phyloP scores from a whole-genome alignment of 1,140 invertebrate genomes.

The Dinoponera quadriceps region DNA sequence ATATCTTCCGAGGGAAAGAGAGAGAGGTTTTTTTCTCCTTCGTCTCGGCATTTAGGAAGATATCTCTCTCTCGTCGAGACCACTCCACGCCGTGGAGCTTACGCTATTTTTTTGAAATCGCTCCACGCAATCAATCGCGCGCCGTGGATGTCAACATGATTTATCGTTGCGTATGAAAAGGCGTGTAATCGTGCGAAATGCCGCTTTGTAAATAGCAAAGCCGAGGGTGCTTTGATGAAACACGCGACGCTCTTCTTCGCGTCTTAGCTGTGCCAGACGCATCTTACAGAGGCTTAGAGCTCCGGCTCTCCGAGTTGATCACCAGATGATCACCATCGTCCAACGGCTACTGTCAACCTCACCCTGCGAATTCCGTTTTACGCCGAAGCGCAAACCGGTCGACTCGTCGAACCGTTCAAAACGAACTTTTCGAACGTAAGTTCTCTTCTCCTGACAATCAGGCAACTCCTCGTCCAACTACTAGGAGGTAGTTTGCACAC shows the following conservation, averaged over 20 bases:
- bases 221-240: neutral
- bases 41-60: too few species aligned
- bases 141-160: neutral
- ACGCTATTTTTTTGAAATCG: neutral
- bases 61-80: too few species aligned
- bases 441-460: constrained; percentile 32
- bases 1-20: too few species aligned
- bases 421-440: constrained; percentile 43
- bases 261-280: neutral
- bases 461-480: constrained; percentile 12
- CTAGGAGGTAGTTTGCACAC: constrained; percentile 6
- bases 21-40: too few species aligned
- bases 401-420: constrained; percentile 20
- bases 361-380: constrained; percentile 15
- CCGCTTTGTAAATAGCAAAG: constrained; percentile 10
- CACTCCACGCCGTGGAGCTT: too few species aligned
- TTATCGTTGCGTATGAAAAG: neutral
- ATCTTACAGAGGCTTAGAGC: neutral
- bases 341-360: constrained; percentile 38
- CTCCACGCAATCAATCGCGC: neutral
- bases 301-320: constrained; percentile 17
- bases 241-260: neutral
- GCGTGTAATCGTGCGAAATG: neutral
- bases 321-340: constrained; percentile 36
- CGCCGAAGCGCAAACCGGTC: neutral